Evolutionary conservation across 2,113 vertebrate species (phyloP).

Genomic region (Symphodus melops): DNA sequence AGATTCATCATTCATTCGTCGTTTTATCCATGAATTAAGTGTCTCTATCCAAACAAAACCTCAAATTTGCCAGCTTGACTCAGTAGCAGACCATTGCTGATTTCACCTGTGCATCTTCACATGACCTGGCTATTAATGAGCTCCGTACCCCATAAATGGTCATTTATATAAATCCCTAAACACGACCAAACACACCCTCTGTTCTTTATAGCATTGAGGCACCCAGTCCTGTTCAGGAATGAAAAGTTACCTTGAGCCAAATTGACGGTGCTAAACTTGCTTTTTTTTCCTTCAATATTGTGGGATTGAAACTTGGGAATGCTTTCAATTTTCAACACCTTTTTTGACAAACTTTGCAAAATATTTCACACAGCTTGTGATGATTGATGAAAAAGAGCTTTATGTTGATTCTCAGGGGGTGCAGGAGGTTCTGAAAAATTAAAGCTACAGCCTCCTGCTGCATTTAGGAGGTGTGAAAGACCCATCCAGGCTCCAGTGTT

Average conservation of each 20-base stretch:
- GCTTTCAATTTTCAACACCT: slow-evolving; percentile 63
- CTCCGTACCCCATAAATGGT: slow-evolving; percentile 59
- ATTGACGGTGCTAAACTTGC: slow-evolving; percentile 55
- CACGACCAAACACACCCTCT: slow-evolving; percentile 55
- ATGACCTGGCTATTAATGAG: slow-evolving; percentile 39
- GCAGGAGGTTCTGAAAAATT: slow-evolving; percentile 18
- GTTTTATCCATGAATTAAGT: slow-evolving; percentile 60
- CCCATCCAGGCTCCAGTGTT: slow-evolving; percentile 59
- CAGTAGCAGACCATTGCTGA: slow-evolving; percentile 60
- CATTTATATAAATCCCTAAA: slow-evolving; percentile 71
- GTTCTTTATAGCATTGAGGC: slow-evolving; percentile 54
- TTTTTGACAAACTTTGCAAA: slow-evolving; percentile 59
- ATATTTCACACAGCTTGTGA: slow-evolving; percentile 63
- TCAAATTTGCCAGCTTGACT: slow-evolving; percentile 49
- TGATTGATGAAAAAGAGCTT: slow-evolving; percentile 73
- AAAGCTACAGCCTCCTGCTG: slow-evolving; percentile 60
- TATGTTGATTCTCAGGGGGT: slow-evolving; percentile 55
- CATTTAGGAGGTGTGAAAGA: slow-evolving; percentile 77
- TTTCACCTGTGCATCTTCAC: slow-evolving; percentile 22
- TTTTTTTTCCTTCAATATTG: slow-evolving; percentile 52
- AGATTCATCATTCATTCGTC: slow-evolving; percentile 67
- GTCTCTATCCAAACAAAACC: slow-evolving; percentile 61
- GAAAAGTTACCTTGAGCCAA: slow-evolving; percentile 68
- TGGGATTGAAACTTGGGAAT: slow-evolving; percentile 41
- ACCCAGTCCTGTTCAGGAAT: slow-evolving; percentile 66